Evolutionary conservation across 2,113 vertebrate genomes (phyloP).

Genomic region (Mystacornis crossleyi): DNA sequence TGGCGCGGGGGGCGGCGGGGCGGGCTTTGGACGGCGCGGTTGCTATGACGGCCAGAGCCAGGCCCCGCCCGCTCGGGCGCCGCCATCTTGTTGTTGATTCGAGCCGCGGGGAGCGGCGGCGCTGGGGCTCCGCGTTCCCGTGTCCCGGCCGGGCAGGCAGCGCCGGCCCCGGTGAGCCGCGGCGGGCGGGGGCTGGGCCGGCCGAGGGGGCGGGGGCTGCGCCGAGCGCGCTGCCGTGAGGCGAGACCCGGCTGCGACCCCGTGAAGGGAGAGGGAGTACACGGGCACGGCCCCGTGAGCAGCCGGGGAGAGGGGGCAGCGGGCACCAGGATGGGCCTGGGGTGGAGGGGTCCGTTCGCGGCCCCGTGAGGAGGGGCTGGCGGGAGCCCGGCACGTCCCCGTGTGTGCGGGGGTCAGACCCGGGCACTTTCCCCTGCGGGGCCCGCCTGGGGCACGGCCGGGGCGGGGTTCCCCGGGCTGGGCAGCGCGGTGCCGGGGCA

Average conservation of each 20-base stretch:
- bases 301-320: not conserved
- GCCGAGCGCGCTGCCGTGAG: not conserved
- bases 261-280: not conserved
- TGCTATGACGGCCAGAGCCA: conserved; percentile 57
- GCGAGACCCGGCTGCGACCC: not conserved
- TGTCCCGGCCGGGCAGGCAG: conserved; percentile 12
- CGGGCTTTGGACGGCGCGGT: conserved; percentile 8
- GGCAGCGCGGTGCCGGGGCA: not conserved
- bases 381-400: not conserved
- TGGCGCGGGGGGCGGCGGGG: not conserved
- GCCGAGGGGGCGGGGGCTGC: not conserved
- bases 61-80: not conserved
- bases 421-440: not conserved
- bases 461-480: not conserved
- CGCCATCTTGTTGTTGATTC: conserved; percentile 78
- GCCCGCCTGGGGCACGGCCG: not conserved
- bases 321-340: no score
- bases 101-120: conserved; percentile 25
- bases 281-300: not conserved
- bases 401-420: not conserved
- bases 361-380: not conserved
- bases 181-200: not conserved
- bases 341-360: no score
- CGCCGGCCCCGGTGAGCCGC: not conserved
- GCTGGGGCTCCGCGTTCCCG: not conserved